Evolutionary conservation across 1,140 invertebrate species (phyloP), one percentile per base, ranked within the genome.

Genomic region (Patella vulgata): DNA sequence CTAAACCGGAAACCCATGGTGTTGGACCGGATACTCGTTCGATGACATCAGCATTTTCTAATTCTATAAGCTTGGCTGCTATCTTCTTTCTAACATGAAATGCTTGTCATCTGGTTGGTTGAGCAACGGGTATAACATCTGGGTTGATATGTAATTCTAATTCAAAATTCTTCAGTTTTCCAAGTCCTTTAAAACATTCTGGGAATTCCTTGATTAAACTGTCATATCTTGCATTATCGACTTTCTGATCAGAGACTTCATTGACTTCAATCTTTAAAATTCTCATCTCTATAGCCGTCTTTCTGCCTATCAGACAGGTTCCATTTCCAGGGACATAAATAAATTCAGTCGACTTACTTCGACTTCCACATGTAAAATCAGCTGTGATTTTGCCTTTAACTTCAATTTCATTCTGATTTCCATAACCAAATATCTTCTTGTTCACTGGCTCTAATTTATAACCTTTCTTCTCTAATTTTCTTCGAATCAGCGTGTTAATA

Each of bases 1-100:
- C 65, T 42, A 79, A 60, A n/a, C 70, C 58, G 9, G 63, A 73
- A 1, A 78, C 68, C 77, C 73, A 81, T 12, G 57, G 48, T 8
- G 63, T 74, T 30, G 65, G 78, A 14, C 59, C 74, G 21, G 30
- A 28, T 2, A 66, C 58, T 40, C 58, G 25, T 59, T 79, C 75
- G 28, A 74, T 72, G 5, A 75, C 69, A 27, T 70, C 74, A 19
- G 60, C 11, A 27, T 71, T 56, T 44, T 66, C 17, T n/a, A 69
- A 42, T 59, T 70, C 63, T 19, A 64, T 21, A 6, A 77, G 31
- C 55, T 75, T 68, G 11, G 46, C 30, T 42, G 65, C 55, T 5
- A 74, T 40, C 23, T 61, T n/a, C n/a, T 1, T 11, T n/a, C 0
- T 0, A 14, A 59, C 44, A 14, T 39, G 21, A 25, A 50, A 59